phyloP scores from a whole-genome alignment of 2,888 invertebrate species.

The Orthosia gracilis region DNA sequence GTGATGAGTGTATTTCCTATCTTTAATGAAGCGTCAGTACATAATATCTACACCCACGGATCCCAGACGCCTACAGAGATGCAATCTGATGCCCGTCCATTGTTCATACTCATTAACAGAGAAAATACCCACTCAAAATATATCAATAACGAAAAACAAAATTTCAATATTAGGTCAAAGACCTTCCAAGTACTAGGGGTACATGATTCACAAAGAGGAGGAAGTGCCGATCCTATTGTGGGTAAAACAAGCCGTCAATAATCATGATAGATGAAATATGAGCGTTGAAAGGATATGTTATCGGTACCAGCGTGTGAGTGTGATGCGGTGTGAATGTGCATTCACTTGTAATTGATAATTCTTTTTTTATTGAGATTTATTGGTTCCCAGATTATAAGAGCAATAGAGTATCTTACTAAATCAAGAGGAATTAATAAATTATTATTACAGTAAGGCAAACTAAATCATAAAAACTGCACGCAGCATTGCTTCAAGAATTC shows the following conservation, averaged over 20 bases:
- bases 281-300: slow-evolving; percentile 57
- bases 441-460: background rate
- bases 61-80: slow-evolving; percentile 65
- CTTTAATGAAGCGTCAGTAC: slow-evolving; percentile 60
- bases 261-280: slow-evolving; percentile 64
- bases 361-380: slow-evolving; percentile 51
- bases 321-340: slow-evolving; percentile 33
- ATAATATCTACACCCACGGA: slow-evolving; percentile 59
- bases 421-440: background rate
- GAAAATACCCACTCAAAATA: slow-evolving; percentile 68
- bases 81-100: slow-evolving; percentile 70
- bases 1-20: slow-evolving; percentile 69
- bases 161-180: slow-evolving; percentile 59
- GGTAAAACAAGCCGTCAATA: slow-evolving; percentile 62
- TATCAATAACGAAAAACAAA: slow-evolving; percentile 37
- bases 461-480: slow-evolving; percentile 6
- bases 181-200: slow-evolving; percentile 38
- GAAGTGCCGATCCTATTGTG: slow-evolving; percentile 58
- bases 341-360: slow-evolving; percentile 45
- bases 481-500: slow-evolving; percentile 11
- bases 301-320: slow-evolving; percentile 46
- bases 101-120: slow-evolving; percentile 74
- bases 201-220: slow-evolving; percentile 53
- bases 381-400: background rate
- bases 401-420: background rate